Percentiles rank a stretch among this genome's conserved stretches.
Conservation (phyloP, 2,797 vertebrate genomes). For the Atherinosoma microstoma region DNA sequence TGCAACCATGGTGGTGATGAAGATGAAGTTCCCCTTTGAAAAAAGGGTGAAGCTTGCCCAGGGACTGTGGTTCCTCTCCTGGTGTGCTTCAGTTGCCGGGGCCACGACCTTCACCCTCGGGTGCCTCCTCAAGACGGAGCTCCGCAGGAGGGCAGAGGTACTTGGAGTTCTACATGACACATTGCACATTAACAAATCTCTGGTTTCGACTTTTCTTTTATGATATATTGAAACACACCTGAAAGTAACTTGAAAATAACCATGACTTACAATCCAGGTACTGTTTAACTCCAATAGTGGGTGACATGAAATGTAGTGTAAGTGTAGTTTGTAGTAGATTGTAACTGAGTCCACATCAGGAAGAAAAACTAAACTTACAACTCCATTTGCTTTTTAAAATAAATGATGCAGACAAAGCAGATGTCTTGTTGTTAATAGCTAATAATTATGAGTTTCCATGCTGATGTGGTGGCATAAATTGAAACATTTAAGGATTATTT, state of each 20-base stretch:
- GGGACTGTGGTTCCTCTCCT: constrained; percentile 86
- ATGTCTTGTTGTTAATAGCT: neutral
- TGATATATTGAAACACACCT: neutral
- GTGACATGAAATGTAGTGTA: neutral
- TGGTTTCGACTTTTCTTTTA: neutral
- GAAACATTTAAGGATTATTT: neutral
- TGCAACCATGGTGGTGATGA: constrained; percentile 85
- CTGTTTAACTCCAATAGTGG: neutral
- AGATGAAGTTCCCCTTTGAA: constrained; percentile 87
- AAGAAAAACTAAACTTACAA: neutral
- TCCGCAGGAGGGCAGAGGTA: constrained; percentile 86
- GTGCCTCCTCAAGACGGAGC: constrained; percentile 86
- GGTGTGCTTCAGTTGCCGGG: constrained; percentile 81
- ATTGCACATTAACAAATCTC: neutral
- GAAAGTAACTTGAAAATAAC: neutral
- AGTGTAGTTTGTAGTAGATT: neutral
- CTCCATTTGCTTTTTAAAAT: neutral
- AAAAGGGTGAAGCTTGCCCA: constrained; percentile 87
- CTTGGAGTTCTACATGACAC: neutral
- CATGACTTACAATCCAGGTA: neutral
- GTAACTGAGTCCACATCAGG: neutral
- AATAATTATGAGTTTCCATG: neutral
- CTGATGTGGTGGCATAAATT: neutral
- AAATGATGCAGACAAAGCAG: neutral
- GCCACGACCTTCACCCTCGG: constrained; percentile 85